These are phyloP conservation scores for Cordylochernes scorpioides DNA, from an alignment of 2,888 invertebrate species.

Conservation along the genomic window DNA sequence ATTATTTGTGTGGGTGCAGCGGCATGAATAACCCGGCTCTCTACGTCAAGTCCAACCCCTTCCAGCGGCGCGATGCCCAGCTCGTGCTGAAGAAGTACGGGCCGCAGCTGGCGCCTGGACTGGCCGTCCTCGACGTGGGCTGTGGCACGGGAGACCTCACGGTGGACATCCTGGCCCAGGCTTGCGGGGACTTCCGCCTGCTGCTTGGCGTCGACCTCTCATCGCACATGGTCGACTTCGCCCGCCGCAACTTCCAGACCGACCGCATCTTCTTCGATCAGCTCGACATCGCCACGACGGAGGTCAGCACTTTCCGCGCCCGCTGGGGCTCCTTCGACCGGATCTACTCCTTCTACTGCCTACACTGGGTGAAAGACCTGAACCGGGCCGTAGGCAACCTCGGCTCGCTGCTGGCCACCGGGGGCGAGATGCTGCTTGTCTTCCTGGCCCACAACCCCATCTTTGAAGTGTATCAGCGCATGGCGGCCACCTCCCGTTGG, in stretches of 20 bases:
- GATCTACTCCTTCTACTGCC: conserved; percentile 41
- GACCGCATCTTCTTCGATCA: conserved; percentile 7
- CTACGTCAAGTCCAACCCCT: conserved; percentile 5
- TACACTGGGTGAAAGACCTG: conserved; percentile 50
- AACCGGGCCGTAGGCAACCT: conserved; percentile 40
- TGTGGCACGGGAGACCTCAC: conserved; percentile 10
- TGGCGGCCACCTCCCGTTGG: conserved; percentile 34
- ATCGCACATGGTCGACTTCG: conserved; percentile 3
- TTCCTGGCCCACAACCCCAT: conserved; percentile 40
- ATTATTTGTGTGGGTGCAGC: too few relatives aligned
- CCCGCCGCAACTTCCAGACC: conserved; percentile 2
- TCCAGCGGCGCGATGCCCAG: conserved; percentile 8
- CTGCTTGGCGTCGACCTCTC: conserved; percentile 4
- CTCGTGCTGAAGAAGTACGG: conserved; percentile 5
- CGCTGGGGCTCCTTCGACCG: conserved; percentile 9
- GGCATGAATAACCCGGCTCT: conserved; percentile 11
- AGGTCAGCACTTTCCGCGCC: conserved; percentile 4
- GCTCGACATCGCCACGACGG: conserved; percentile 6
- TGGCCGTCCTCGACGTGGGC: conserved; percentile 9
- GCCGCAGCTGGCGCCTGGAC: conserved; percentile 4
- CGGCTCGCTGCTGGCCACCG: conserved; percentile 34
- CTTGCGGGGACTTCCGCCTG: conserved; percentile 3
- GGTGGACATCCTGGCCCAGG: conserved; percentile 4
- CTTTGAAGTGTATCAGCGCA: conserved; percentile 37
- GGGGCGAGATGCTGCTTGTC: conserved; percentile 38